These are phyloP conservation scores for Uloborus plumipes DNA, from an alignment of 2,888 invertebrate genomes.

Conservation along the genomic window DNA sequence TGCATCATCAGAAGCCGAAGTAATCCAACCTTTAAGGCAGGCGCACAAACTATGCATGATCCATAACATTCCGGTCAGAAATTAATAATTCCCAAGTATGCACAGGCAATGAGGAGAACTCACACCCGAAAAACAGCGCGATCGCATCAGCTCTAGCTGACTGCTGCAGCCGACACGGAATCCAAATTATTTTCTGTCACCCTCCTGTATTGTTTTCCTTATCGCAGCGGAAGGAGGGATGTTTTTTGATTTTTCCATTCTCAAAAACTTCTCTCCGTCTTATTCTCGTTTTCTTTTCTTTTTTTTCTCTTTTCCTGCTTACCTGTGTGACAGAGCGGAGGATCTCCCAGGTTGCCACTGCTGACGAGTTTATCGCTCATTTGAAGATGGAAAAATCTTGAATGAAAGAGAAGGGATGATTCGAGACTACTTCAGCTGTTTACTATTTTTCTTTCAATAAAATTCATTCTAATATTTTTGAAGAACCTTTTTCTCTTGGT, in stretches of 20 bases:
- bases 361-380: background rate
- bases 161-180: background rate
- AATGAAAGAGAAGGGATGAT: background rate
- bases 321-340: conserved; percentile 15
- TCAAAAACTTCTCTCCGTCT: conserved; percentile 14
- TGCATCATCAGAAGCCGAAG: conserved; percentile 1
- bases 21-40: conserved; percentile 52
- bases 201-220: conserved; percentile 13
- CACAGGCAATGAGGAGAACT: too few species aligned
- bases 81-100: too few species aligned
- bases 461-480: too few species aligned
- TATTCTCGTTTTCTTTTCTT: conserved; percentile 20
- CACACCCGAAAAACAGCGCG: too few species aligned
- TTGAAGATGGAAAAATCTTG: background rate
- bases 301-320: conserved; percentile 18
- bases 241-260: conserved; percentile 29
- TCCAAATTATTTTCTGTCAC: conserved; percentile 20
- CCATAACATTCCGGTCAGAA: conserved; percentile 45
- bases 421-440: too few species aligned
- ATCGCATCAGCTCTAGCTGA: too few species aligned
- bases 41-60: conserved; percentile 55
- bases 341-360: background rate
- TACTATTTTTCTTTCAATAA: too few species aligned
- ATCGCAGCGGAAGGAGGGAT: conserved; percentile 23
- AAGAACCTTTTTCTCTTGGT: too few species aligned